Base-by-base conservation (phyloP, 2,797 vertebrate species). In the Morus bassanus region DNA sequence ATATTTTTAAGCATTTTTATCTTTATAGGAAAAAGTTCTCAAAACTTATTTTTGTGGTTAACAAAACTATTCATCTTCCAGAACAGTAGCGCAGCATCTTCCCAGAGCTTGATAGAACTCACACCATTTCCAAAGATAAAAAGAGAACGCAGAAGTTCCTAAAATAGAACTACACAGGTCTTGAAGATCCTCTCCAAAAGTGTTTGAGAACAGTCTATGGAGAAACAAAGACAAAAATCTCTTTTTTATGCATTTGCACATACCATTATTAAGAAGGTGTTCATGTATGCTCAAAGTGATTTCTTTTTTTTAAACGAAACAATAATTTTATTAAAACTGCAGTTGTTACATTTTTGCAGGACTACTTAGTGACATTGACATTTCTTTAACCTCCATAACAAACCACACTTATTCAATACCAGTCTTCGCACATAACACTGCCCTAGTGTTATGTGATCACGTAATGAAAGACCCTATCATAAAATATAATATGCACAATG, bases 301-400 rank as follows among this genome's bases (percentile, higher is more conserved):
- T 79, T n/a, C n/a, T 46, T 48, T 76, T 77, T 90, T 82, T 92
- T 65, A 88, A 89, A 91, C 2, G 3, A 92, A 85, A 65, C 41
- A 87, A 64, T 82, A 94, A 83, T 91, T 96, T 68, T 95, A 61
- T 88, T 53, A 92, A 95, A 89, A 51, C 19, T 75, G 48, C 33
- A 89, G 59, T 86, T 79, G 77, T 65, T 91, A 93, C 69, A 80
- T 87, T 97, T 96, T 95, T 95, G 74, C 82, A 93, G 73, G 64
- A 56, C 79, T 81, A 53, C 80, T 89, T 93, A 91, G 75, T 85
- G 86, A 82, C 72, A 64, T 3, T 96, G 97, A 97, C 96, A 95
- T 96, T 97, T 95, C 92, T 94, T 93, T 97, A 97, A 97, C 96
- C 97, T 97, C 91, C 81, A 65, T 69, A 93, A 96, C 53, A 95